phyloP scores from a whole-genome alignment of 2,113 vertebrate genomes.

The Ailuropoda melanoleuca region DNA sequence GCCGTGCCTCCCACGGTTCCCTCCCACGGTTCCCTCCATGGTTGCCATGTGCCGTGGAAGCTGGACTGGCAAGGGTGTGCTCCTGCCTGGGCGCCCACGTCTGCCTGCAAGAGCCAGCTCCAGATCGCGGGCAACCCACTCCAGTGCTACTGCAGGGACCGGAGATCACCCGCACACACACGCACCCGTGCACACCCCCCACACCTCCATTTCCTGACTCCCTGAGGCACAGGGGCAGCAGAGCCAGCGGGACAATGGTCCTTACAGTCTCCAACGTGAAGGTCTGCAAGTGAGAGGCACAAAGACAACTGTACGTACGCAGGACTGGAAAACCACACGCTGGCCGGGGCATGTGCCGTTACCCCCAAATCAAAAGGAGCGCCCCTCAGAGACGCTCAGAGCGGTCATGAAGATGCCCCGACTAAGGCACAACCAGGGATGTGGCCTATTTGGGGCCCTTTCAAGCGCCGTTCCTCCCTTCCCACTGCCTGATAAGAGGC shows the following conservation, averaged over 20 bases:
- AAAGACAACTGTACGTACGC: fast-evolving
- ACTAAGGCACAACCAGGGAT: neutral
- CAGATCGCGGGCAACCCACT: neutral
- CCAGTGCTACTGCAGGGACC: neutral
- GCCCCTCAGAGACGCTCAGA: neutral
- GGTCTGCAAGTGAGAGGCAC: neutral
- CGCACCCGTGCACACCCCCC: fast-evolving
- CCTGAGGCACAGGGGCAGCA: conserved; percentile 12
- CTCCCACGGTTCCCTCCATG: no score
- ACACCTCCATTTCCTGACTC: neutral
- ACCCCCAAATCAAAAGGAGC: no score
- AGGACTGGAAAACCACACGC: fast-evolving
- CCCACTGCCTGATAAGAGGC: neutral
- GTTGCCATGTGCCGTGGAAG: neutral
- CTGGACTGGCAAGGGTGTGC: neutral
- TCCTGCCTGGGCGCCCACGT: neutral
- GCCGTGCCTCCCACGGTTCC: neutral
- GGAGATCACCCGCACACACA: no score
- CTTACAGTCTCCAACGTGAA: neutral
- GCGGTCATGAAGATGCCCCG: fast-evolving
- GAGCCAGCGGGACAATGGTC: neutral
- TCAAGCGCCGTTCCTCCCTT: fast-evolving
- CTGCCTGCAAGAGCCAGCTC: neutral
- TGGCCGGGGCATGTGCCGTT: neutral
- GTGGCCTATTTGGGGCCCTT: fast-evolving